phyloP scores from a whole-genome alignment of 2,888 invertebrate genomes.

The Cylloceria caligata region DNA sequence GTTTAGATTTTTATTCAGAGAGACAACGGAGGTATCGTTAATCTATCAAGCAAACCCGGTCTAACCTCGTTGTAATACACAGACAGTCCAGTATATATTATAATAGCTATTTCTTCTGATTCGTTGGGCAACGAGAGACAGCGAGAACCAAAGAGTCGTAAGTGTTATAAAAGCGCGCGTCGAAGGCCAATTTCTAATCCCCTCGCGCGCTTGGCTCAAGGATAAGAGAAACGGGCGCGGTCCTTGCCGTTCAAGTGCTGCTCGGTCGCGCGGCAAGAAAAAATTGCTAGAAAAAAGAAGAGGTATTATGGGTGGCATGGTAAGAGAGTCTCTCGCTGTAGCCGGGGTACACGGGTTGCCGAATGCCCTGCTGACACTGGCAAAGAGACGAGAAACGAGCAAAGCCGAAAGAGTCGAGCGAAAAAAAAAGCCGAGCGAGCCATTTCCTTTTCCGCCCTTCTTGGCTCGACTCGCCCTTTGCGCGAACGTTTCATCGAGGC shows the following conservation, averaged over 20 bases:
- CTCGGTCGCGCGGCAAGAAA: conserved; percentile 56
- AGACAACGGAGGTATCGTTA: not conserved
- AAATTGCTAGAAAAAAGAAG: conserved; percentile 72
- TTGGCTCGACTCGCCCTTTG: conserved; percentile 34
- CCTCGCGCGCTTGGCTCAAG: conserved; percentile 73
- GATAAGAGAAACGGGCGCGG: conserved; percentile 78
- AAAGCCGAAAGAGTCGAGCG: conserved; percentile 36
- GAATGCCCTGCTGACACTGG: conserved; percentile 41
- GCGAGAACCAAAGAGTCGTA: conserved; percentile 58
- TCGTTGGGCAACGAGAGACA: conserved; percentile 59
- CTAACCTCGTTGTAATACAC: not conserved
- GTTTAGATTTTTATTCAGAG: not conserved
- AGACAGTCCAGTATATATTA: conserved; percentile 9
- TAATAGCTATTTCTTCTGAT: conserved; percentile 52
- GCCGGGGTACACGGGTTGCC: conserved; percentile 33
- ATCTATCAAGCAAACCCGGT: not conserved
- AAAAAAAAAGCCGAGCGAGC: conserved; percentile 46
- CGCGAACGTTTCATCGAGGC: conserved; percentile 53
- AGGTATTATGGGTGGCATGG: conserved; percentile 57
- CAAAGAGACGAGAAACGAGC: conserved; percentile 54
- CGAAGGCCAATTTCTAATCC: conserved; percentile 83
- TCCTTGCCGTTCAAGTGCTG: conserved; percentile 68
- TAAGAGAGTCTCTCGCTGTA: conserved; percentile 54
- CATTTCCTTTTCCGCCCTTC: conserved; percentile 68
- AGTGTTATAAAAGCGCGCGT: conserved; percentile 70